These are phyloP conservation scores for Boloria euphrosyne DNA, from an alignment of 2,888 invertebrate genomes.

Conservation along the genomic window DNA sequence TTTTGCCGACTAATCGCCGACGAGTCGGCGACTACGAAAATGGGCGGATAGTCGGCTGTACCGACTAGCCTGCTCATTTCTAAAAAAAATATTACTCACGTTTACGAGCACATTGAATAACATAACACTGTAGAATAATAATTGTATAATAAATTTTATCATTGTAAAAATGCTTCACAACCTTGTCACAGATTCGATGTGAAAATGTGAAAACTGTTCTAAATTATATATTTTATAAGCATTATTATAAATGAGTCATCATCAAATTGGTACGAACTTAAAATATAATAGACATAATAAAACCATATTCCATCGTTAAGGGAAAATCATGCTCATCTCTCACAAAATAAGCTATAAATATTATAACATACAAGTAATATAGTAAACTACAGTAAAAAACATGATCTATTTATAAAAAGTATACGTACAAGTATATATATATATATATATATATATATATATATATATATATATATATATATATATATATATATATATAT, in stretches of 20 bases:
- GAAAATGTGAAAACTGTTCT: conserved; percentile 57
- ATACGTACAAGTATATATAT: too few species aligned
- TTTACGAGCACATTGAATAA: conserved; percentile 18
- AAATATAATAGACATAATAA: conserved; percentile 16
- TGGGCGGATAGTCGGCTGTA: too few species aligned
- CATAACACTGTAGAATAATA: conserved; percentile 3
- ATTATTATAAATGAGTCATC: conserved; percentile 37
- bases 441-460: too few species aligned
- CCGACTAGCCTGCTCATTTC: too few species aligned
- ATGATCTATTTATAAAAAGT: background rate
- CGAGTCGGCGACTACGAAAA: too few species aligned
- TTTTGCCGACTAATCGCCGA: too few species aligned
- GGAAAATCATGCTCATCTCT: background rate
- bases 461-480: too few species aligned
- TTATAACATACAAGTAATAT: background rate
- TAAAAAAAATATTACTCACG: conserved; percentile 19
- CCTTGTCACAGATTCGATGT: conserved; percentile 34
- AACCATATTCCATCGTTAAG: background rate
- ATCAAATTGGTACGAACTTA: conserved; percentile 22
- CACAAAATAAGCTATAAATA: conserved; percentile 12
- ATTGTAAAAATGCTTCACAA: conserved; percentile 39
- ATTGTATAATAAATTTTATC: conserved; percentile 30
- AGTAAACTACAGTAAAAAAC: conserved; percentile 1
- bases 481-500: too few species aligned
- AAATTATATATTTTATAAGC: conserved; percentile 47